Conservation (phyloP, 1,140 invertebrate genomes). For the Tetramorium alpestre region DNA sequence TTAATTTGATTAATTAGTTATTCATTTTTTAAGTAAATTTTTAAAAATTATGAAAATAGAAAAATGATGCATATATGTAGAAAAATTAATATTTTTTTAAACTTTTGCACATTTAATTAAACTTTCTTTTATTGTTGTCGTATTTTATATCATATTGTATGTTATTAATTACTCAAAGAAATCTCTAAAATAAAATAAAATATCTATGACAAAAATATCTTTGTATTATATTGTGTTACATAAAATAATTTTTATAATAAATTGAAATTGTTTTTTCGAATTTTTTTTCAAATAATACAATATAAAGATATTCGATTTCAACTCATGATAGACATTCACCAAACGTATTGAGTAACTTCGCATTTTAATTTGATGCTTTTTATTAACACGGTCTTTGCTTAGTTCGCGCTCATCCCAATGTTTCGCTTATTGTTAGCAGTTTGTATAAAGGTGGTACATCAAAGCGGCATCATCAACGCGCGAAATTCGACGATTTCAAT, state of each 20-base stretch:
- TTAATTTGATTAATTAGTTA: background rate
- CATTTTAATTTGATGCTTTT: constrained; percentile 52
- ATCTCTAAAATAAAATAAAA: background rate
- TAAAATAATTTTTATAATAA: constrained; percentile 13
- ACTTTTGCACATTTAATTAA: background rate
- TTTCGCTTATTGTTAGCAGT: constrained; percentile 42
- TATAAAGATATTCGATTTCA: constrained; percentile 11
- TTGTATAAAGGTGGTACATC: constrained; percentile 40
- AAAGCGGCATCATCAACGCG: constrained; percentile 57
- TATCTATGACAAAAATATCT: background rate
- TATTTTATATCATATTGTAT: background rate
- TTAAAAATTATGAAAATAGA: background rate
- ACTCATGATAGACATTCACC: background rate
- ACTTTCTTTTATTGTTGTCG: background rate
- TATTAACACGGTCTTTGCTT: constrained; percentile 38
- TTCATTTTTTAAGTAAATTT: background rate
- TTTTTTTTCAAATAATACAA: background rate
- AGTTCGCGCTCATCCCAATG: constrained; percentile 33
- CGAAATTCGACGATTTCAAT: constrained; percentile 72
- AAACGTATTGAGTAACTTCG: constrained; percentile 23
- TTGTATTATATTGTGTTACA: background rate
- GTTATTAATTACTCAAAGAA: background rate
- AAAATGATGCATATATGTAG: background rate
- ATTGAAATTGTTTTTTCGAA: background rate
- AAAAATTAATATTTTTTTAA: background rate